Evolutionary conservation across 1,140 invertebrate species (phyloP), one percentile per base, ranked within the genome.

Genomic region (Drosophila teissieri): DNA sequence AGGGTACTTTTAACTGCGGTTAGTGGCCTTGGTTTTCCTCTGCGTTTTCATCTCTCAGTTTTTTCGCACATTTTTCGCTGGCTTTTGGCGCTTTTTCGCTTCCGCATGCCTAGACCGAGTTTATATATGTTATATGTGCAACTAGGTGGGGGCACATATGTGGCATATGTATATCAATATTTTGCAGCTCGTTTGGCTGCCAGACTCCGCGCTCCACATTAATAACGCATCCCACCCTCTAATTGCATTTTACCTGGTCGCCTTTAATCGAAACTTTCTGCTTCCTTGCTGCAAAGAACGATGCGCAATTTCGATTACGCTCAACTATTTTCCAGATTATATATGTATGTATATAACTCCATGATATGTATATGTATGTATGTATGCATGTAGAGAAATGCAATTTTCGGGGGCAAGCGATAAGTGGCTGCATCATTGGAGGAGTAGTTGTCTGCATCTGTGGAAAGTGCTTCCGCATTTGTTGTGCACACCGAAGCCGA

Each of bases 181-280:
- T 63, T 76, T 67, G 19, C 46, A 72, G 70, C 53, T 74, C 52
- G 69, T 57, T 55, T 42, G 15, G 52, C 63, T 48, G 24, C 8
- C 36, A 15, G 46, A 39, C 36, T 27, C 46, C 56, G 73, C 73
- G 84, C 83, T 89, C 83, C 79, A 91, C 82, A 91, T 91, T 91
- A 91, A 91, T 91, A 91, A 91, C 84, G 90, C 90, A 91, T 91
- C 82, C 82, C 90, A 91, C 90, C 90, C 90, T 91, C 90, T 91
- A 91, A 91, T 91, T 91, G 90, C 79, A 84, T 91, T 91, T 80
- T 65, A 72, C 34, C 19, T 37, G 51, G 36, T 46, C 44, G 67
- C 67, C 64, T 86, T 86, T 86, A 88, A 86, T 86, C 82, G 82
- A 86, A 86, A 88, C 83, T 81, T 88, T 60, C 77, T 4, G 27